Evolutionary conservation across 2,113 vertebrate genomes (phyloP).

Genomic region (Cyprinus carpio): DNA sequence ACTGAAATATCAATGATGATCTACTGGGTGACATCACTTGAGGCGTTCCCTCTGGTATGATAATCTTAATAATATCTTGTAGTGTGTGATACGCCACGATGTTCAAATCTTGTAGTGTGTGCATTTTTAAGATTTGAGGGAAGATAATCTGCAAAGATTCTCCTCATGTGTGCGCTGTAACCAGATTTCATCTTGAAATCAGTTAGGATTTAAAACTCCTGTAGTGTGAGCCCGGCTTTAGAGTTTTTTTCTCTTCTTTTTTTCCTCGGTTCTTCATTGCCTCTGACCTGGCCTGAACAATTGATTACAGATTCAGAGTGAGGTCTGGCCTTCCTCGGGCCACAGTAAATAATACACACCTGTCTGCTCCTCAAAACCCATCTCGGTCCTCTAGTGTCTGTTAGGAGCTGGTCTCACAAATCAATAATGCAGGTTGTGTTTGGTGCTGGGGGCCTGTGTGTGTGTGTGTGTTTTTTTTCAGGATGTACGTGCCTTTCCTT

Average conservation of each 20-base stretch:
- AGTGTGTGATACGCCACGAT: too few species aligned
- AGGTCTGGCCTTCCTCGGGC: conserved; percentile 40
- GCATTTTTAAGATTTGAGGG: too few species aligned
- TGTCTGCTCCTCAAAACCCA: conserved; percentile 28
- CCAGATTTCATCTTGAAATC: too few species aligned
- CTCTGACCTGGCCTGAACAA: conserved; percentile 13
- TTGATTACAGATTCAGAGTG: conserved; percentile 50
- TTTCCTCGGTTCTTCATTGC: not conserved
- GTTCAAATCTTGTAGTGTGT: too few species aligned
- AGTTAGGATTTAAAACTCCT: too few species aligned
- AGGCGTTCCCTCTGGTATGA: too few species aligned
- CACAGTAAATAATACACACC: conserved; percentile 59
- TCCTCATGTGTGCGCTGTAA: too few species aligned
- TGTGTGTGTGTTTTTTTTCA: conserved; percentile 9
- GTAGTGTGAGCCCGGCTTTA: not conserved
- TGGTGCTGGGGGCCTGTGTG: conserved; percentile 1
- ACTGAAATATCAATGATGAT: too few species aligned
- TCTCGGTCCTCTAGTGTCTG: conserved; percentile 35
- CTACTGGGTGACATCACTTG: too few species aligned
- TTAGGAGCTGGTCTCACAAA: conserved; percentile 23
- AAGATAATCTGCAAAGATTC: too few species aligned
- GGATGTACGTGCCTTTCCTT: conserved; percentile 48
- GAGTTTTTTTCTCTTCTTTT: not conserved
- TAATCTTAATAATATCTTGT: too few species aligned
- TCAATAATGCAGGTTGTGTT: conserved; percentile 62